Conservation (phyloP, 2,113 vertebrate genomes). For the Apus apus region DNA sequence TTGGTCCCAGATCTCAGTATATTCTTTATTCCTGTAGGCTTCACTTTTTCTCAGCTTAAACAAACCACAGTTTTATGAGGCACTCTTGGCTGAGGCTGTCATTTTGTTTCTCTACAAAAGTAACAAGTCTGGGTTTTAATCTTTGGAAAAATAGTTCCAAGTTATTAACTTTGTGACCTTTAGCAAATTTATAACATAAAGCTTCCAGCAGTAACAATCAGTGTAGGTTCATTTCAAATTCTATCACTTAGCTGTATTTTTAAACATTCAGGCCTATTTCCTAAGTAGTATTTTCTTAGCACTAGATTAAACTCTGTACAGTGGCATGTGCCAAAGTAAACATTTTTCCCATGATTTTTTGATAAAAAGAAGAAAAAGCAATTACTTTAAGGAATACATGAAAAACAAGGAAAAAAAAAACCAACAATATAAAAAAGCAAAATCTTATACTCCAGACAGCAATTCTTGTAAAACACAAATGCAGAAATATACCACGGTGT, state of each 20-base stretch:
- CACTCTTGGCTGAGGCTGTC: background rate
- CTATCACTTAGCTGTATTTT: background rate
- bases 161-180: background rate
- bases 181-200: constrained; percentile 28
- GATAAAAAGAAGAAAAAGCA: background rate
- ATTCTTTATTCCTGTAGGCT: background rate
- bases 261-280: background rate
- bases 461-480: background rate
- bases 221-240: constrained; percentile 23
- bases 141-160: background rate
- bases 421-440: background rate
- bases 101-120: constrained; percentile 17
- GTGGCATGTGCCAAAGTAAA: background rate
- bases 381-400: background rate
- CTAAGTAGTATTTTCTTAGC: background rate
- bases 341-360: background rate
- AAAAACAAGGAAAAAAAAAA: background rate
- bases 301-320: background rate
- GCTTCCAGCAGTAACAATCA: background rate
- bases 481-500: background rate
- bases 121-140: background rate
- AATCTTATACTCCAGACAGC: background rate
- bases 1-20: background rate
- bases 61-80: background rate
- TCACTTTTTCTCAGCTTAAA: constrained; percentile 21